Conservation (phyloP, 2,113 vertebrate genomes). For the Hydrochoerus hydrochaeris region DNA sequence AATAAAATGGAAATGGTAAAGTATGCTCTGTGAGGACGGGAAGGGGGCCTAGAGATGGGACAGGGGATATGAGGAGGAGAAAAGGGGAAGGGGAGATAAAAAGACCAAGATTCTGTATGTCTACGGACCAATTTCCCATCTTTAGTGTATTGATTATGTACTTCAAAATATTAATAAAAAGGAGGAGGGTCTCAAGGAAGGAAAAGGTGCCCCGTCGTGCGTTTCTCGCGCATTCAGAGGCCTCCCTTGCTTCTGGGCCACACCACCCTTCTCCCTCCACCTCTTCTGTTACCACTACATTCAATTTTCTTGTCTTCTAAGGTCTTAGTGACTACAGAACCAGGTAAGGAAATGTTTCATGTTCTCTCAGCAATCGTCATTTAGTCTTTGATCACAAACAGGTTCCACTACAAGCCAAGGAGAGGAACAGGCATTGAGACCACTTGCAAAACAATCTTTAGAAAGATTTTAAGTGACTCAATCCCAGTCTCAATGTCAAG, state of each 20-base stretch:
- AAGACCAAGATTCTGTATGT: not conserved
- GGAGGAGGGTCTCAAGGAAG: not conserved
- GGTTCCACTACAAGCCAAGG: not conserved
- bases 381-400: not conserved
- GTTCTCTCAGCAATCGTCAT: not conserved
- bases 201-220: not conserved
- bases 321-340: constrained; percentile 36
- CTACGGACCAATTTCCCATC: not conserved
- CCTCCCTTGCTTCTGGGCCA: not conserved
- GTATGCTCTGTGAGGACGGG: not conserved
- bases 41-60: not conserved
- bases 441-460: not conserved
- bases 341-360: constrained; percentile 25
- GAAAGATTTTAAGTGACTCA: not conserved
- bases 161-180: not conserved
- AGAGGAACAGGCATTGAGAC: not conserved
- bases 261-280: not conserved
- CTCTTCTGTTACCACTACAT: constrained; percentile 2
- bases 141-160: not conserved
- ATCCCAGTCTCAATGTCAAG: not conserved
- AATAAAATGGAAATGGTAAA: not conserved
- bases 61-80: not conserved
- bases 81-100: not conserved
- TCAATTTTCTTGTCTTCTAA: constrained; percentile 30
- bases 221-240: not conserved